Base-by-base conservation (phyloP, 2,888 invertebrate genomes). In the Gasteruption jaculator region DNA sequence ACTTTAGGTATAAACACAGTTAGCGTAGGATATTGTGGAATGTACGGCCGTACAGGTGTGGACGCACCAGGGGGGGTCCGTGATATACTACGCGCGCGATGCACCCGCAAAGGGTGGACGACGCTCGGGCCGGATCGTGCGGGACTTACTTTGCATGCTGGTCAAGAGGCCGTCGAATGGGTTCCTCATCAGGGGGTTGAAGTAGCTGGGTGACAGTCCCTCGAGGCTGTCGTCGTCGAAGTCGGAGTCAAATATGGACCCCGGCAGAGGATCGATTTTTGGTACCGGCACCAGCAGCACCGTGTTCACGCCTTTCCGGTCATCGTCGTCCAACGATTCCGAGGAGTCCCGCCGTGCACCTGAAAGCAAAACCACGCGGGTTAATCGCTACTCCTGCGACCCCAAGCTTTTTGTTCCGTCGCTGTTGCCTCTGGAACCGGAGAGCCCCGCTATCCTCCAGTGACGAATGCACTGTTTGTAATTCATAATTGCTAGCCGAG, bases 251-350 rank as follows among this genome's bases (percentile, higher is more conserved):
- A 25, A 6, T 32, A 41, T 30, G 14, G 46, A 44, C 21, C 38
- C 41, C 22, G 26, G n/a, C n/a, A n/a, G n/a, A n/a, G n/a, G n/a
- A n/a, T n/a, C n/a, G n/a, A n/a, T n/a, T n/a, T n/a, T n/a, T n/a
- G n/a, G n/a, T n/a, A 44, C 36, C 11, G 63, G 59, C 34, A 58
- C 19, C 3, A 63, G 42, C 40, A 63, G 34, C 25, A 64, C 46
- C 0, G 57, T 56, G 20, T 55, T 57, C 27, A 49, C 39, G 25
- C 50, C 48, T 1, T 38, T 49, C 29, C 44, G 49, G 14, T 52
- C 43, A 4, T 45, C 44, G 16, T 38, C 37, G 3, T 56, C 56
- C 5, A 24, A 37, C 14, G 49, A 51, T 27, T 56, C 52, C 1
- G 24, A 21, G n/a, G 10, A 5, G 21, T 56, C 52, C 5, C 47